These are phyloP conservation scores for Cerastis rubricosa DNA, from an alignment of 2,888 invertebrate species.

Conservation along the genomic window DNA sequence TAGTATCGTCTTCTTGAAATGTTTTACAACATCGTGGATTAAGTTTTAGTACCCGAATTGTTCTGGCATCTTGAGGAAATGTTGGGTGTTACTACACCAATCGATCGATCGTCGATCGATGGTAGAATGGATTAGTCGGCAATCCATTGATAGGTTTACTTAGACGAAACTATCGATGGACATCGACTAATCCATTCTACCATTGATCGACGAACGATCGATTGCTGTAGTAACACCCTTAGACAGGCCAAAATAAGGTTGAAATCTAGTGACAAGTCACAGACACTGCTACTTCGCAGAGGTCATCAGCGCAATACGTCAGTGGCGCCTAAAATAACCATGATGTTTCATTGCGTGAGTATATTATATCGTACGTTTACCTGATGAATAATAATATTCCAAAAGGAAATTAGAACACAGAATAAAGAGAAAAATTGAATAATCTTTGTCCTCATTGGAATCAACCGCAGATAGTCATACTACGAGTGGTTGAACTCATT, in stretches of 20 bases:
- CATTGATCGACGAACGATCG: too few species aligned
- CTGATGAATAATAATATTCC: slow-evolving; percentile 1
- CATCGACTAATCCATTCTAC: too few species aligned
- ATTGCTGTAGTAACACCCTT: too few species aligned
- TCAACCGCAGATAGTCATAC: slow-evolving; percentile 24
- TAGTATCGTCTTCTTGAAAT: slow-evolving; percentile 11
- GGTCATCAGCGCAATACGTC: too few species aligned
- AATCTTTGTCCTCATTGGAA: slow-evolving; percentile 10
- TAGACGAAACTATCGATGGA: too few species aligned
- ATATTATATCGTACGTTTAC: background rate
- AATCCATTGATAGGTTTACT: too few species aligned
- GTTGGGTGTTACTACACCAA: background rate
- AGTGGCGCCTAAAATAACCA: background rate
- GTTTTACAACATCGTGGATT: background rate
- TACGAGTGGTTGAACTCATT: slow-evolving; percentile 46
- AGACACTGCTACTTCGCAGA: too few species aligned
- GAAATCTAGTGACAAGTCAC: background rate
- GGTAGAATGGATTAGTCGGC: too few species aligned
- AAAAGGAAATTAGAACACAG: background rate
- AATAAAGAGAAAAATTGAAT: background rate
- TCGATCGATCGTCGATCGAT: too few species aligned
- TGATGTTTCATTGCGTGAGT: background rate
- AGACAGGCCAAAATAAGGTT: background rate
- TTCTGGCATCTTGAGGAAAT: slow-evolving; percentile 14
- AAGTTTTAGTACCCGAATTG: background rate